Evolutionary conservation across 2,113 vertebrate genomes (phyloP).

Genomic region (Petrocephalus zakoni): DNA sequence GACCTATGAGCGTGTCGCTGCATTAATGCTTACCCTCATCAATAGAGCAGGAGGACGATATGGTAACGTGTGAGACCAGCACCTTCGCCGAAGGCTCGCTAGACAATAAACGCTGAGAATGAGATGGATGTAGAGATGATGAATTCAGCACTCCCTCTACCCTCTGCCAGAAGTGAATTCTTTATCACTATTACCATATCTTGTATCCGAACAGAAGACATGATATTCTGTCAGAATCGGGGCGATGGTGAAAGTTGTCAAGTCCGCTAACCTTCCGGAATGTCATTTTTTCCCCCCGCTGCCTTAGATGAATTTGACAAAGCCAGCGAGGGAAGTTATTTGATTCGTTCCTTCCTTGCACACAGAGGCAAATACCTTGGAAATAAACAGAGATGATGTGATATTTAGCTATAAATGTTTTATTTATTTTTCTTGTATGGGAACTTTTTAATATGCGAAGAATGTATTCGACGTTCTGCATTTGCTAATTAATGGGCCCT

Average conservation of each 20-base stretch:
- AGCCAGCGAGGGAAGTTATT: background rate
- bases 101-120: background rate
- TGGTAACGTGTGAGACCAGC: background rate
- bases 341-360: background rate
- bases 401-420: background rate
- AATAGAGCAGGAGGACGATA: background rate
- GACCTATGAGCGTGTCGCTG: background rate
- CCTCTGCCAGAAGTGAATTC: background rate
- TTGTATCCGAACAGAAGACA: constrained; percentile 3
- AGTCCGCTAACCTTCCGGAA: background rate
- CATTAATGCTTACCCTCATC: background rate
- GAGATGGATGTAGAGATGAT: background rate
- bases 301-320: background rate
- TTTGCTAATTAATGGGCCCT: constrained; percentile 6
- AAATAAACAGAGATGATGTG: background rate
- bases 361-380: background rate
- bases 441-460: background rate
- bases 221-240: constrained; percentile 11
- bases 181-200: constrained; percentile 5
- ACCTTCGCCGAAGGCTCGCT: background rate
- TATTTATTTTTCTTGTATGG: background rate
- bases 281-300: background rate
- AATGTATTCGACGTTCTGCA: background rate
- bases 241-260: background rate
- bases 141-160: background rate